phyloP scores from a whole-genome alignment of 2,113 vertebrate genomes.

The Gymnarchus niloticus region DNA sequence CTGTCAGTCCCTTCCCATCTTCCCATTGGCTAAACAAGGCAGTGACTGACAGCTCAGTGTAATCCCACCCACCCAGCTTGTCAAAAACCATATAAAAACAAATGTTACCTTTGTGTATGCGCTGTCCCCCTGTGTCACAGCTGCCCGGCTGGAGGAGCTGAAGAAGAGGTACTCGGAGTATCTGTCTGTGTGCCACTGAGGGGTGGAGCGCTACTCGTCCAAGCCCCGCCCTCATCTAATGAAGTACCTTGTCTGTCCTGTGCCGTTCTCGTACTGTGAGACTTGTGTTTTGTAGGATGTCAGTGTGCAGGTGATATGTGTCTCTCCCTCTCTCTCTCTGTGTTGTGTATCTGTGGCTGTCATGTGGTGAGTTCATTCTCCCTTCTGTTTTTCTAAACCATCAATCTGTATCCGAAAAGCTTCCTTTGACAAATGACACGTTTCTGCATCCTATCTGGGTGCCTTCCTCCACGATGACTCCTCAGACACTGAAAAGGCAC shows the following conservation, averaged over 20 bases:
- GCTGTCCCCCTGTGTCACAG: slow-evolving; percentile 34
- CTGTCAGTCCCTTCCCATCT: neutral
- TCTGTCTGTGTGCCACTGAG: slow-evolving; percentile 36
- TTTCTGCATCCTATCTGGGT: neutral
- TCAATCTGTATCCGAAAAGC: neutral
- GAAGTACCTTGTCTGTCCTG: neutral
- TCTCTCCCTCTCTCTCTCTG: too few species aligned
- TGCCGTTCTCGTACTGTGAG: too few species aligned
- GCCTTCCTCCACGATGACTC: neutral
- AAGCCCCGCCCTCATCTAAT: too few species aligned
- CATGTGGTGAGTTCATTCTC: neutral
- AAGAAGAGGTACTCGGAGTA: slow-evolving; percentile 37
- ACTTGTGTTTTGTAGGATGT: too few species aligned
- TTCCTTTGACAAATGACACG: neutral
- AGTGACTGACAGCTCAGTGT: neutral
- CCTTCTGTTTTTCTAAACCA: neutral
- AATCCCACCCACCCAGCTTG: neutral
- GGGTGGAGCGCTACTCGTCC: neutral
- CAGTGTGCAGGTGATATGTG: too few species aligned
- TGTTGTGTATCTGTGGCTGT: too few species aligned
- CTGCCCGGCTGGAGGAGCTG: slow-evolving; percentile 50
- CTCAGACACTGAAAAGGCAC: neutral
- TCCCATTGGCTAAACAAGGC: neutral
- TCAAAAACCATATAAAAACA: too few species aligned
- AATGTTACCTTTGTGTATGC: neutral